Percentiles rank a stretch among this genome's conserved stretches.
These are phyloP conservation scores for Callaeas wilsoni DNA, from an alignment of 2,113 vertebrate genomes.

Conservation along the genomic window DNA sequence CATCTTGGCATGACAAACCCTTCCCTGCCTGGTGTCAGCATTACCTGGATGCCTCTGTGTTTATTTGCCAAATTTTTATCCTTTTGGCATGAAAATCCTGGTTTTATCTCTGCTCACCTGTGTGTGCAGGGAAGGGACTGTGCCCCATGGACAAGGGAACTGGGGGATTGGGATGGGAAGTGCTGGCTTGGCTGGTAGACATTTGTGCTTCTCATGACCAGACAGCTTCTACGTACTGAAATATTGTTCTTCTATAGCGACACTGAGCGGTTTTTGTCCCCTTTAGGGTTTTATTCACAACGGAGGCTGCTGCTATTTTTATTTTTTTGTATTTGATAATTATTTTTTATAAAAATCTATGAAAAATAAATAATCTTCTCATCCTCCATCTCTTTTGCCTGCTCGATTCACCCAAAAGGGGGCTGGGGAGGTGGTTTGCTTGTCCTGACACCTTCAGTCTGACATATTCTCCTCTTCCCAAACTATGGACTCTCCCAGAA, in stretches of 20 bases:
- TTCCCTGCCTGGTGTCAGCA: neutral
- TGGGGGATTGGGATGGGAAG: accelerated
- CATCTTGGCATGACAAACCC: neutral
- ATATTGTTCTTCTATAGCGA: constrained; percentile 38
- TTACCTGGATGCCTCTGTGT: neutral
- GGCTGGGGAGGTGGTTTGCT: neutral
- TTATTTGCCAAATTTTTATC: neutral
- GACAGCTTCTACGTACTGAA: neutral
- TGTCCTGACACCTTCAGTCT: accelerated
- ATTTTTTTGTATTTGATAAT: constrained; percentile 74
- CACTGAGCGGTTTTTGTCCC: constrained; percentile 50
- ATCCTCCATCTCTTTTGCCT: constrained; percentile 17
- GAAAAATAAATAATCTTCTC: constrained; percentile 69
- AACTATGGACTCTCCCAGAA: neutral
- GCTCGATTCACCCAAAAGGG: neutral
- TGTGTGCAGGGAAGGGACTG: neutral
- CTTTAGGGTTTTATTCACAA: constrained; percentile 63
- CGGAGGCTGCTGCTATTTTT: constrained; percentile 68
- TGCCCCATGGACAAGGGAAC: neutral
- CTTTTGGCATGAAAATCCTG: neutral
- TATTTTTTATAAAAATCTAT: constrained; percentile 74
- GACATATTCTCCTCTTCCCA: neutral
- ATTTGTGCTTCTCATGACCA: constrained; percentile 8
- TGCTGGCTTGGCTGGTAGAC: neutral
- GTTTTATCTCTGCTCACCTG: neutral